Evolutionary conservation across 1,140 invertebrate species (phyloP).

Genomic region (Meteorus sp.): DNA sequence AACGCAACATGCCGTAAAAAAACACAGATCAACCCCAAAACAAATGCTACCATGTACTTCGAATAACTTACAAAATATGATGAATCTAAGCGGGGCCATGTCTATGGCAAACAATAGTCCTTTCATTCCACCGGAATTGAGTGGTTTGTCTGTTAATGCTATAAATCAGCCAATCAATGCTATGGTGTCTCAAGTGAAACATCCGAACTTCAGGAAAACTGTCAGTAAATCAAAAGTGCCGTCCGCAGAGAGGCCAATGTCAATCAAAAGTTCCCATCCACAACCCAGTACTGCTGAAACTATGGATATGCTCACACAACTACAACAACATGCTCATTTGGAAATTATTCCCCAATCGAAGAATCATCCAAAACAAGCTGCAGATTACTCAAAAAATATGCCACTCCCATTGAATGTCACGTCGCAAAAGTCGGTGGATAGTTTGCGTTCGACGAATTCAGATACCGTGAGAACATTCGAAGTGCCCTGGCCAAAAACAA

Average conservation of each 20-base stretch:
- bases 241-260: slow-evolving; percentile 26
- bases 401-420: slow-evolving; percentile 33
- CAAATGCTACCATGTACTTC: slow-evolving; percentile 24
- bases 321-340: slow-evolving; percentile 72
- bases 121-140: slow-evolving; percentile 39
- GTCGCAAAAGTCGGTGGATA: slow-evolving; percentile 37
- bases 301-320: slow-evolving; percentile 53
- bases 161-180: slow-evolving; percentile 25
- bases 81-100: slow-evolving; percentile 21
- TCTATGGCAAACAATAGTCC: slow-evolving; percentile 31
- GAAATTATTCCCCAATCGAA: slow-evolving; percentile 57
- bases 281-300: slow-evolving; percentile 33
- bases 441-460: slow-evolving; percentile 22
- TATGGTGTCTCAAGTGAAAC: slow-evolving; percentile 16
- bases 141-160: slow-evolving; percentile 42
- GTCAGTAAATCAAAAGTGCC: slow-evolving; percentile 30
- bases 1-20: slow-evolving; percentile 32
- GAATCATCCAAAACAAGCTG: slow-evolving; percentile 27
- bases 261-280: slow-evolving; percentile 21
- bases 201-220: slow-evolving; percentile 34
- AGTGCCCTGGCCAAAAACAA: slow-evolving; percentile 25
- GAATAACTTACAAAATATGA: slow-evolving; percentile 30
- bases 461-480: slow-evolving; percentile 35
- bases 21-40: slow-evolving; percentile 27
- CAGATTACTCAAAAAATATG: slow-evolving; percentile 41